phyloP scores from a whole-genome alignment of 2,113 vertebrate species.

The Dolichotis patagonum region DNA sequence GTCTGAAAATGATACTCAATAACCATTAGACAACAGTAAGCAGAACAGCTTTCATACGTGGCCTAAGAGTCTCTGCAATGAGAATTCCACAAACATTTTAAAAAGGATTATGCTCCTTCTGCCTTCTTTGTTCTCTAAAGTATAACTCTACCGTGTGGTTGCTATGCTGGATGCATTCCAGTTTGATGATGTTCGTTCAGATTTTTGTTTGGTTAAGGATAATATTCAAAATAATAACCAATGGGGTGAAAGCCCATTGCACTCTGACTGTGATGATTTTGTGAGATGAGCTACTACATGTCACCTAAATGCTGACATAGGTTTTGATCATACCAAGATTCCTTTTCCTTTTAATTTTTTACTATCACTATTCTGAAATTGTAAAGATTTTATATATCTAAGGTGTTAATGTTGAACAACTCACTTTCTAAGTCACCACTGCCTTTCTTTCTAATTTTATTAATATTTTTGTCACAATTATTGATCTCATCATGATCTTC shows the following conservation, averaged over 20 bases:
- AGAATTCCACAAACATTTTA: neutral
- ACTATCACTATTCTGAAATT: neutral
- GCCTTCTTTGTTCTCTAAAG: neutral
- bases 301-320: neutral
- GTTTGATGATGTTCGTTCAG: neutral
- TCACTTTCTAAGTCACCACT: neutral
- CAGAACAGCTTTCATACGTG: neutral
- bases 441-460: no score
- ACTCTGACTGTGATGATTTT: neutral
- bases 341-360: slow-evolving; percentile 1
- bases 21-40: neutral
- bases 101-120: neutral
- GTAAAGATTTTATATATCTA: neutral
- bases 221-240: neutral
- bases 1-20: neutral
- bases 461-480: neutral
- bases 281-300: neutral
- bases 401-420: neutral
- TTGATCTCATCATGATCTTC: neutral
- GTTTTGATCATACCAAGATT: neutral
- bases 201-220: neutral
- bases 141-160: neutral
- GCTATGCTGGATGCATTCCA: neutral
- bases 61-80: neutral
- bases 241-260: neutral